phyloP scores from a whole-genome alignment of 2,888 invertebrate species.

The Ctena decussata region DNA sequence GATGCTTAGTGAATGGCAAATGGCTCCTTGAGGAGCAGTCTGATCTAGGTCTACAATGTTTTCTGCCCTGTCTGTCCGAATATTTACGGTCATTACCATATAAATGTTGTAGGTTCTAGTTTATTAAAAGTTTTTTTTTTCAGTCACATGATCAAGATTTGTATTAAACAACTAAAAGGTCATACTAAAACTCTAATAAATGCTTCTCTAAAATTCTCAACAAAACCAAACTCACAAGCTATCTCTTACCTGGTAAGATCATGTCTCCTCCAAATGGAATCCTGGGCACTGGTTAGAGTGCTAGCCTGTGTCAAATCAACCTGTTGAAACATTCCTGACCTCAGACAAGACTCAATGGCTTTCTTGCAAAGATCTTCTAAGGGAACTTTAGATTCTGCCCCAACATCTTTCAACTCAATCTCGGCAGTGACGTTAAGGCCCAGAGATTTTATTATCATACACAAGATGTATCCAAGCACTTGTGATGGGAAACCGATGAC shows the following conservation, averaged over 20 bases:
- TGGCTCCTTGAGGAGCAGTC: too few relatives aligned
- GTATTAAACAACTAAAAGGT: too few relatives aligned
- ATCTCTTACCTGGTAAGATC: slow-evolving; percentile 87
- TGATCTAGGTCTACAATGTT: too few relatives aligned
- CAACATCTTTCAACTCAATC: slow-evolving; percentile 88
- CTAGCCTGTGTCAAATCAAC: slow-evolving; percentile 89
- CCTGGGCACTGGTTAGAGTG: slow-evolving; percentile 89
- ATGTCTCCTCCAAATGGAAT: slow-evolving; percentile 89
- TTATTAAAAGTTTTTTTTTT: too few relatives aligned
- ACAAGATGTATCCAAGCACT: slow-evolving; percentile 91
- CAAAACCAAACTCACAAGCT: too few relatives aligned
- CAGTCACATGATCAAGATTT: too few relatives aligned
- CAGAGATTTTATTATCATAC: slow-evolving; percentile 91
- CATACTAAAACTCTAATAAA: too few relatives aligned
- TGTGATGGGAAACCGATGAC: slow-evolving; percentile 93
- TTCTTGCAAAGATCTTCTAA: slow-evolving; percentile 93
- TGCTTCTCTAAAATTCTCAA: too few relatives aligned
- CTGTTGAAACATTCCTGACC: slow-evolving; percentile 88
- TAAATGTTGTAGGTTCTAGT: too few relatives aligned
- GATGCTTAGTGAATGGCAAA: too few relatives aligned
- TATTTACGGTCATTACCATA: too few relatives aligned
- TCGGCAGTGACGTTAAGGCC: slow-evolving; percentile 91
- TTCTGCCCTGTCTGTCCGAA: too few relatives aligned
- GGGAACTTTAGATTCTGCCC: slow-evolving; percentile 91
- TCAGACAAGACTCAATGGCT: slow-evolving; percentile 89